Percentiles rank a stretch among this genome's conserved stretches.
These are phyloP conservation scores for Ataeniobius toweri DNA, from an alignment of 2,797 vertebrate species.

Conservation along the genomic window DNA sequence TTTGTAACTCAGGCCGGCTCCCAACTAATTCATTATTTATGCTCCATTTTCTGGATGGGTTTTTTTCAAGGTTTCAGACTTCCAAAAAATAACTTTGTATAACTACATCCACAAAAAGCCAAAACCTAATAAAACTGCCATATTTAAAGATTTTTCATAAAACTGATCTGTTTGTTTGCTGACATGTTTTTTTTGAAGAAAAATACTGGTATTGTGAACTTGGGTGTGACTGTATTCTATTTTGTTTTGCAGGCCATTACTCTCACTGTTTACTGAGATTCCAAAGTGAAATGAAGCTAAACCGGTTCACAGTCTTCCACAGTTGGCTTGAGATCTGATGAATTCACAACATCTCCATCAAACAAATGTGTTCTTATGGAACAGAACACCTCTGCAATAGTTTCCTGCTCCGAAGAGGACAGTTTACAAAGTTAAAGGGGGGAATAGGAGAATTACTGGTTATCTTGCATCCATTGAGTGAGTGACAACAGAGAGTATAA, in stretches of 20 bases:
- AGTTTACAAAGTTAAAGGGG: background rate
- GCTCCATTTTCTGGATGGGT: background rate
- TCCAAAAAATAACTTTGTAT: background rate
- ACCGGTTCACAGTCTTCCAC: background rate
- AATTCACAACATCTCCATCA: background rate
- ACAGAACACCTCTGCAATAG: background rate
- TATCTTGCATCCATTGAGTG: constrained; percentile 33
- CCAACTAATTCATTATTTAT: background rate
- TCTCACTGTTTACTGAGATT: background rate
- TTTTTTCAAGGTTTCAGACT: background rate
- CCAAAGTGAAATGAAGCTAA: background rate
- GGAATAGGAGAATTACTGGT: constrained; percentile 3
- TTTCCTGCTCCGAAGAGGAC: background rate
- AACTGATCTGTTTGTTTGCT: background rate
- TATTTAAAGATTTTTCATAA: background rate
- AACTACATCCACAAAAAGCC: background rate
- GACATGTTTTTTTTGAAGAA: background rate
- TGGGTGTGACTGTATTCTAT: background rate
- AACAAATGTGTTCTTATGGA: background rate
- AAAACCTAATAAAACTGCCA: background rate
- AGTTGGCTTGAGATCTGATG: background rate
- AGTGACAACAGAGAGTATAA: constrained; percentile 42
- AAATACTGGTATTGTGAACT: background rate
- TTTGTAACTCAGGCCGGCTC: background rate
- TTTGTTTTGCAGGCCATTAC: background rate